A percentile compares a stretch with the other conserved stretches of the same genome.
These are phyloP conservation scores for Dasysyrphus tricinctus DNA, from an alignment of 2,888 invertebrate species.

Conservation along the genomic window DNA sequence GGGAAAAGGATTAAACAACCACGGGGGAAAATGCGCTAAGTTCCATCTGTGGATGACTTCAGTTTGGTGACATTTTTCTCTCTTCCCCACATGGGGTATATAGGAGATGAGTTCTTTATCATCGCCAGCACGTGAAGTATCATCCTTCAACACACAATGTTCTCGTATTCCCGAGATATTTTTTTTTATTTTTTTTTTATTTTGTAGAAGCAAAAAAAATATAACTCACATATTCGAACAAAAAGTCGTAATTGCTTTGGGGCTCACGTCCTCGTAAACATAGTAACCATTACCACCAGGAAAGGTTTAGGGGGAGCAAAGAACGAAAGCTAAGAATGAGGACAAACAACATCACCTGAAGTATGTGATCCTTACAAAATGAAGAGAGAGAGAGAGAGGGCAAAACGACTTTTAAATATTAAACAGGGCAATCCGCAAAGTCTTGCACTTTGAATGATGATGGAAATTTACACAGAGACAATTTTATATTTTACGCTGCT, in stretches of 20 bases:
- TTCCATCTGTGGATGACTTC: conserved; percentile 39
- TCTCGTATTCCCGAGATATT: conserved; percentile 53
- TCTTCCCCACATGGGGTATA: conserved; percentile 20
- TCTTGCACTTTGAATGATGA: conserved; percentile 62
- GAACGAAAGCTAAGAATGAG: conserved; percentile 34
- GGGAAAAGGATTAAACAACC: conserved; percentile 51
- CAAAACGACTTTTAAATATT: conserved; percentile 73
- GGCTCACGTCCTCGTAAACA: conserved; percentile 68
- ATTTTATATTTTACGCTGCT: not conserved
- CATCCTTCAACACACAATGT: conserved; percentile 25
- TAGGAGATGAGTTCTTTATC: conserved; percentile 59
- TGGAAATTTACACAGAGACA: conserved; percentile 23
- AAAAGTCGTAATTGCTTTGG: conserved; percentile 73
- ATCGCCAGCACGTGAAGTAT: conserved; percentile 26
- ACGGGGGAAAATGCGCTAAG: conserved; percentile 24
- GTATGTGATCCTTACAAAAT: conserved; percentile 62
- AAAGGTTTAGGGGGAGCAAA: conserved; percentile 5
- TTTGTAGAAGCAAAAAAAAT: not conserved
- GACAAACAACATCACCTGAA: conserved; percentile 73
- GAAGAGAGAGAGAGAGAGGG: conserved; percentile 68
- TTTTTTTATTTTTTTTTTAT: conserved; percentile 2
- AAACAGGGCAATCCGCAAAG: conserved; percentile 70
- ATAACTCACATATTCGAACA: conserved; percentile 17
- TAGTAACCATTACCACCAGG: conserved; percentile 48
- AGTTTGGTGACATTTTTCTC: conserved; percentile 47